phyloP scores from a whole-genome alignment of 1,140 invertebrate species.

The Daktulosphaira vitifoliae region DNA sequence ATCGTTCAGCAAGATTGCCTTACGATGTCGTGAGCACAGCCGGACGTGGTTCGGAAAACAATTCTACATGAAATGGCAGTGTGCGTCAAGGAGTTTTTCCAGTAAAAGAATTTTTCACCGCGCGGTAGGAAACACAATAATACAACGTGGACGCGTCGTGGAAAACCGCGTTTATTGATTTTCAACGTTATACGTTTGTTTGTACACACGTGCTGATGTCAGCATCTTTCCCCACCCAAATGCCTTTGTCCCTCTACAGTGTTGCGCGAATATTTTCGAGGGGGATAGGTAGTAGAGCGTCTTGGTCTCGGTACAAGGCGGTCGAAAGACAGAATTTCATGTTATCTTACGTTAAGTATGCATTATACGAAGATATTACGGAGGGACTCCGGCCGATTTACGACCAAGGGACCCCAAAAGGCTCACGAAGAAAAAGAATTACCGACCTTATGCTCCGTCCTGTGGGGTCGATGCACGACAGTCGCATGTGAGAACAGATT shows the following conservation, averaged over 20 bases:
- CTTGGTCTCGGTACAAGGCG: background rate
- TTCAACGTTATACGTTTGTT: constrained; percentile 6
- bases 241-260: background rate
- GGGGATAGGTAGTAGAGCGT: too few species aligned
- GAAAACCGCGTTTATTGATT: background rate
- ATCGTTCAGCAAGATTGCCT: too few species aligned
- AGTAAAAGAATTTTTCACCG: background rate
- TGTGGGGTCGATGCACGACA: too few species aligned
- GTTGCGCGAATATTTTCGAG: too few species aligned
- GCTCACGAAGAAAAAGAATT: too few species aligned
- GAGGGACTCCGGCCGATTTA: background rate
- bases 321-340: background rate
- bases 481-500: too few species aligned
- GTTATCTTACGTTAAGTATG: constrained; percentile 15
- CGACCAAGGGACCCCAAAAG: background rate
- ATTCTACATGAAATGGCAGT: too few species aligned
- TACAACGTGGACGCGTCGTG: too few species aligned
- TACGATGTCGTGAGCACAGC: too few species aligned
- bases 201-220: background rate
- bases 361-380: background rate
- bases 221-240: background rate
- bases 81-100: too few species aligned
- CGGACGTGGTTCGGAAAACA: too few species aligned
- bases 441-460: too few species aligned
- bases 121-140: background rate